A percentile compares a stretch with the other conserved stretches of the same genome.
phyloP scores from a whole-genome alignment of 2,797 vertebrate species.

The Otolemur crassicaudatus region DNA sequence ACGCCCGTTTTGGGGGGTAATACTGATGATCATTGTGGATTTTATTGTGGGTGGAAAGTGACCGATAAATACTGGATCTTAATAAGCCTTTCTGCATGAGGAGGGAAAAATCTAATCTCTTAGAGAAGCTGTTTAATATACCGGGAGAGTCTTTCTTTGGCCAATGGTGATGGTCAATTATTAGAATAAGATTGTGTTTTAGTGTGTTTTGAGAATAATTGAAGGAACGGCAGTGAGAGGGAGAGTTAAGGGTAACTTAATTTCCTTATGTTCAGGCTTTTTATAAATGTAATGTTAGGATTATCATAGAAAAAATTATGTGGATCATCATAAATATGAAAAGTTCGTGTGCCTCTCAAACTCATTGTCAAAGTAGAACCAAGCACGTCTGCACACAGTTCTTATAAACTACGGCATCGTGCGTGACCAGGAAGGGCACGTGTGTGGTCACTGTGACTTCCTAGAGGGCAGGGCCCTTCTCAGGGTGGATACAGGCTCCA shows the following conservation, averaged over 20 bases:
- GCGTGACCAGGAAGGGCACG: background rate
- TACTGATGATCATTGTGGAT: slow-evolving; percentile 34
- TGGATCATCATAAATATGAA: slow-evolving; percentile 18
- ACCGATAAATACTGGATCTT: background rate
- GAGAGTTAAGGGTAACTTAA: background rate
- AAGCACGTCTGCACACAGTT: background rate
- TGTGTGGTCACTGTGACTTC: background rate
- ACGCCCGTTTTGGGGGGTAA: slow-evolving; percentile 39
- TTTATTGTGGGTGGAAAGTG: slow-evolving; percentile 35
- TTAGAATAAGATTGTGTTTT: slow-evolving; percentile 43
- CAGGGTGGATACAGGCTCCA: background rate
- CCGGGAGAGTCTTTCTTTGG: slow-evolving; percentile 36
- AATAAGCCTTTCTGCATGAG: slow-evolving; percentile 19
- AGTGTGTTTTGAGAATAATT: slow-evolving; percentile 41
- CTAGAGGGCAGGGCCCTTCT: background rate
- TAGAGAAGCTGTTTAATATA: slow-evolving; percentile 23
- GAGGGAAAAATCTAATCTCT: background rate
- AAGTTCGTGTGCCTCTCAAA: background rate
- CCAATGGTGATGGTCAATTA: background rate
- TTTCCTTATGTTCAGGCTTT: slow-evolving; percentile 22
- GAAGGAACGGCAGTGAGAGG: background rate
- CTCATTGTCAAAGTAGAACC: background rate
- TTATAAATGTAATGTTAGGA: slow-evolving; percentile 17
- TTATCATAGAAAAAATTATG: background rate
- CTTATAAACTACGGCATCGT: background rate